Evolutionary conservation across 2,888 invertebrate species (phyloP).

Genomic region (Plutella xylostella): DNA sequence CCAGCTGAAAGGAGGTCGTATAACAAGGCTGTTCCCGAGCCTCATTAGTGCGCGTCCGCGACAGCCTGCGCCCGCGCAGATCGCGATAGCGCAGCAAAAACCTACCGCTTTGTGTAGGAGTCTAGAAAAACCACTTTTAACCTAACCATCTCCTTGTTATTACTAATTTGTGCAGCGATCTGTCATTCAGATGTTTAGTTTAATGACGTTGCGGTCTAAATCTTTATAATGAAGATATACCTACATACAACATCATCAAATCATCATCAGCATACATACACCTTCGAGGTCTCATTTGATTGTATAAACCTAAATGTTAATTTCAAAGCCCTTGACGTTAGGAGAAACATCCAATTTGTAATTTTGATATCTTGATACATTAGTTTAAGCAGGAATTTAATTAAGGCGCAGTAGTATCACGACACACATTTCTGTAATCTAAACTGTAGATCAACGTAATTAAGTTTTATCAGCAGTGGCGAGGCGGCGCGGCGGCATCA

Average conservation of each 20-base stretch:
- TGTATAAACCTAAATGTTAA: no score
- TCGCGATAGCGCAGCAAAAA: conserved; percentile 3
- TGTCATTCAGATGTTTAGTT: neutral
- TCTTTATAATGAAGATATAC: no score
- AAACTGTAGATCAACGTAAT: neutral
- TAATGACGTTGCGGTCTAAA: no score
- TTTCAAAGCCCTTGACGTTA: no score
- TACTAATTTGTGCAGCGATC: conserved; percentile 1
- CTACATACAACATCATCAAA: no score
- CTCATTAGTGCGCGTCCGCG: conserved; percentile 24
- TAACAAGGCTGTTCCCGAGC: conserved; percentile 21
- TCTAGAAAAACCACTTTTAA: conserved; percentile 4
- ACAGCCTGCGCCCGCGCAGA: conserved; percentile 5
- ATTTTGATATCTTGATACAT: no score
- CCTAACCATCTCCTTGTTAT: conserved; percentile 2
- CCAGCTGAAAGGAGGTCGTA: conserved; percentile 3
- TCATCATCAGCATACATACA: no score
- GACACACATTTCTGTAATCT: neutral
- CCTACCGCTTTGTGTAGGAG: conserved; percentile 1
- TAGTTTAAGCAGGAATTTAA: no score
- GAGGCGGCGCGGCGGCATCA: no score
- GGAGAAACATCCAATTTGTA: no score
- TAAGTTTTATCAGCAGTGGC: conserved; percentile 2
- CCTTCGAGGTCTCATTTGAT: no score
- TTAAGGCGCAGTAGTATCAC: no score